Base-by-base conservation (phyloP, 2,113 vertebrate species). In the Promerops cafer region DNA sequence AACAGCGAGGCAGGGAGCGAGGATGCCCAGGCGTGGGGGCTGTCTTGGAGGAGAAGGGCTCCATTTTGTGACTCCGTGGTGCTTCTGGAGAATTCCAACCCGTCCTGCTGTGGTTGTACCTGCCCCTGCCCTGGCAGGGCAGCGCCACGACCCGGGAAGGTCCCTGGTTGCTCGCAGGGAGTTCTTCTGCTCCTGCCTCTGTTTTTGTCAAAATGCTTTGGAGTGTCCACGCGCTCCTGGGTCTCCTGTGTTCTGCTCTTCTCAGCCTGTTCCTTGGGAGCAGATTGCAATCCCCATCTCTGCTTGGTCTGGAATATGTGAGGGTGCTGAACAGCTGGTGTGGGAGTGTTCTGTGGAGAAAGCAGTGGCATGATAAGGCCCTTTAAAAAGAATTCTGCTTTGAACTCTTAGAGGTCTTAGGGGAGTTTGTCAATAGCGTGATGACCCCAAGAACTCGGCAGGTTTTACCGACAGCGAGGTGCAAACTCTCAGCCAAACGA, bases 61-160 rank as follows among this genome's bases (percentile, higher is more conserved):
- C 21, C 1, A 3, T 14, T 78, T 33, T 26, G n/a, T 9, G 30
- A 1, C 33, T 83, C 40, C 10, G 20, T 9, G 47, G 2, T 11
- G 22, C 10, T 72, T 26, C 37, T 47, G 65, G 27, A 3, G 53
- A 11, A 6, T 17, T 11, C 8, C 1, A 21, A 1, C 19, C 31
- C 1, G 1, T 28, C 18, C 53, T 12, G 10, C 13, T 0, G 1
- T 2, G 39, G 6, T 12, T 45, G 8, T 3, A 0, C 13, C 8
- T 39, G 59, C 40, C 24, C 0, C 47, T 10, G 54, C 15, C 44
- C 66, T 7, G 39, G 17, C 69, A 40, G 31, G 0, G 37, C 57
- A 11, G 57, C n/a, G 30, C 35, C 74, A 15, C 1, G 3, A 0
- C 7, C 56, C 2, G 0, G 4, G 44, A 7, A 3, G 26, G 15